These are phyloP conservation scores for Drosophila birchii DNA, from an alignment of 2,888 invertebrate species.

Conservation along the genomic window DNA sequence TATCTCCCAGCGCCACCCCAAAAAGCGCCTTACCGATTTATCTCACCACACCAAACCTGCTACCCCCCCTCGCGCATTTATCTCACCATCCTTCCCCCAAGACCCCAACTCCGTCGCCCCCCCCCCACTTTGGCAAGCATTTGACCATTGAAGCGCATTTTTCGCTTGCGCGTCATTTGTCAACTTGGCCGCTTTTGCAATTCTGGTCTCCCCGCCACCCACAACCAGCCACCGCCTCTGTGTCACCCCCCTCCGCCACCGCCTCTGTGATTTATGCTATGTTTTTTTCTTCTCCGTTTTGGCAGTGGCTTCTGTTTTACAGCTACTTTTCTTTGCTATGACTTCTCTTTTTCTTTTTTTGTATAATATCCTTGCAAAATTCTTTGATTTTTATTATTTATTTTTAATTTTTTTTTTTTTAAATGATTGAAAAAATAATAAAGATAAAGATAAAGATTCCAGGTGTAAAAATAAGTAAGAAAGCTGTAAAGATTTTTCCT, in stretches of 20 bases:
- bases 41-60: conserved; percentile 38
- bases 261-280: conserved; percentile 62
- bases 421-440: background rate
- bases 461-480: background rate
- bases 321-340: background rate
- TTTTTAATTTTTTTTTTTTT: background rate
- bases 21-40: conserved; percentile 13
- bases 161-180: conserved; percentile 79
- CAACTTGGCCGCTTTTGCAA: conserved; percentile 56
- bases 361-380: background rate
- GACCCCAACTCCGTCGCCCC: conserved; percentile 31
- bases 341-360: background rate
- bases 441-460: background rate
- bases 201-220: conserved; percentile 4
- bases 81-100: conserved; percentile 5
- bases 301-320: background rate
- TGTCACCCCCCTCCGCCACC: background rate
- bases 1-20: conserved; percentile 28
- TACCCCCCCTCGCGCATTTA: conserved; percentile 18
- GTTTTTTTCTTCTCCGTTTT: conserved; percentile 2
- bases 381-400: background rate
- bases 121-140: conserved; percentile 58
- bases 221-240: conserved; percentile 4
- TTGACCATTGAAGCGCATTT: conserved; percentile 79
- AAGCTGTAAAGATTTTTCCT: background rate